Evolutionary conservation across 2,797 vertebrate genomes (phyloP).

Genomic region (Aphelocoma californica): DNA sequence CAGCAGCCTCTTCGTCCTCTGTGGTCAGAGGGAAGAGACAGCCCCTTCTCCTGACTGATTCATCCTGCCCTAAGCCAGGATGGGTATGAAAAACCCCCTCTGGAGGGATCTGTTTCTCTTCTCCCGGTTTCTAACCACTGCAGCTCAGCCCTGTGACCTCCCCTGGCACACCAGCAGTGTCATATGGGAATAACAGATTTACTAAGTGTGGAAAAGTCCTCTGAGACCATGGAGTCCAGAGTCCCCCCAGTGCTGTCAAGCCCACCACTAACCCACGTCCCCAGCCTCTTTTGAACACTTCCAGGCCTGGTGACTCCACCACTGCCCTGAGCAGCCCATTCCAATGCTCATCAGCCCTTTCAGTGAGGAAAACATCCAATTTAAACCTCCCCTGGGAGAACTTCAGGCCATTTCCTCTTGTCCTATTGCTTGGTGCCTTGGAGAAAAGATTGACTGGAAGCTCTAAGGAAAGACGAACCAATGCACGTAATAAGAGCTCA

Average conservation of each 20-base stretch:
- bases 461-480: neutral
- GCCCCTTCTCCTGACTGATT: neutral
- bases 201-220: neutral
- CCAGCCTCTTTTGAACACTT: rapidly evolving
- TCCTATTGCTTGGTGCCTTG: rapidly evolving
- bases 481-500: rapidly evolving
- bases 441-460: neutral
- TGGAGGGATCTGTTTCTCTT: neutral
- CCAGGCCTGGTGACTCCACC: neutral
- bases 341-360: neutral
- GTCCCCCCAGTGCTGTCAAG: neutral
- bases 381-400: neutral
- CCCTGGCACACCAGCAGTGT: too few species aligned
- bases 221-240: rapidly evolving
- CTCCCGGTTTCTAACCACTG: neutral
- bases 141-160: neutral
- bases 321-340: neutral
- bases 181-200: neutral
- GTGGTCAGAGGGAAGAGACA: neutral
- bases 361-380: neutral
- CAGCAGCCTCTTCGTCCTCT: neutral
- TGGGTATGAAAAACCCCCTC: neutral
- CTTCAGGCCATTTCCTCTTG: neutral
- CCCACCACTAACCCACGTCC: neutral
- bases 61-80: neutral